Evolutionary conservation across 1,140 invertebrate genomes (phyloP).

Genomic region (Nasonia longicornis): DNA sequence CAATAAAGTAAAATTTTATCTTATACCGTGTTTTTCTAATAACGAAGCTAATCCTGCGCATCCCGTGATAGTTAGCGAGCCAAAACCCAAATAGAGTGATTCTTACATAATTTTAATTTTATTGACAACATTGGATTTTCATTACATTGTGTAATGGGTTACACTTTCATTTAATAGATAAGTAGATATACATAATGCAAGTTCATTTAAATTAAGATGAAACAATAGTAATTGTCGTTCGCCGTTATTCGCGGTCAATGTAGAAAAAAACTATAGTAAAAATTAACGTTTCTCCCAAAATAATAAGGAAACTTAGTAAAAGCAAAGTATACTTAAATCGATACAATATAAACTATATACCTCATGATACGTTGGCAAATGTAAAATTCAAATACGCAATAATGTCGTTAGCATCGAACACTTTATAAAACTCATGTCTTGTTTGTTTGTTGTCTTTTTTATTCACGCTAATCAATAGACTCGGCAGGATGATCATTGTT

Average conservation of each 20-base stretch:
- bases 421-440: constrained; percentile 34
- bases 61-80: not conserved
- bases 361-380: not conserved
- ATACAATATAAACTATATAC: constrained; percentile 2
- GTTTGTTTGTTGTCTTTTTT: not conserved
- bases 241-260: not conserved
- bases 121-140: constrained; percentile 66
- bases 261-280: not conserved
- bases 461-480: constrained; percentile 13
- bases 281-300: not conserved
- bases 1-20: constrained; percentile 39
- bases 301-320: not conserved
- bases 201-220: constrained; percentile 21
- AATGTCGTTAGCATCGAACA: constrained; percentile 11
- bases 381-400: constrained; percentile 27
- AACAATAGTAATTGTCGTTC: not conserved
- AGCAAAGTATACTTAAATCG: not conserved
- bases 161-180: constrained; percentile 59
- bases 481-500: constrained; percentile 37
- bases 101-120: constrained; percentile 51
- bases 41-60: not conserved
- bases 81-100: constrained; percentile 47
- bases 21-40: not conserved
- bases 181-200: constrained; percentile 59
- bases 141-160: constrained; percentile 61